Conservation (phyloP, 2,888 invertebrate species). For the Tipula lateralis region DNA sequence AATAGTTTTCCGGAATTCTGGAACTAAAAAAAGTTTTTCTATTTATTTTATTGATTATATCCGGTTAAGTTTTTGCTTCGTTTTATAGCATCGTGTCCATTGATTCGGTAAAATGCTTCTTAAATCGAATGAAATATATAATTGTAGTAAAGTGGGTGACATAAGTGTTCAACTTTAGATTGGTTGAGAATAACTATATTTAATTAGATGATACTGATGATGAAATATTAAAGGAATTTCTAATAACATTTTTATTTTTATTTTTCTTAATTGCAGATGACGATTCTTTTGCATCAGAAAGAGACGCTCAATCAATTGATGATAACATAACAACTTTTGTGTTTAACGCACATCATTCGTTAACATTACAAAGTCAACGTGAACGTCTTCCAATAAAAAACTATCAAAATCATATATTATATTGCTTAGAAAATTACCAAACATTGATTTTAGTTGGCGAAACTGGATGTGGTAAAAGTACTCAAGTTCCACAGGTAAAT, state of each 20-base stretch:
- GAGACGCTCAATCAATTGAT: constrained; percentile 42
- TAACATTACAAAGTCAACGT: constrained; percentile 78
- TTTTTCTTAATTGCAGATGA: constrained; percentile 34
- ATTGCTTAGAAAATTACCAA: constrained; percentile 84
- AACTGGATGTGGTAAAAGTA: constrained; percentile 94
- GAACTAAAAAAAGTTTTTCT: neutral
- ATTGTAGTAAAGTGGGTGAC: neutral
- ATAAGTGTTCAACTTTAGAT: neutral
- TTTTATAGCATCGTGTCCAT: too few relatives aligned
- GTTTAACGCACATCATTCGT: constrained; percentile 78
- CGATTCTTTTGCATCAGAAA: constrained; percentile 38
- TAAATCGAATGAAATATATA: too few relatives aligned
- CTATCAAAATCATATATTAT: constrained; percentile 80
- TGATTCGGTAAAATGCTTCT: too few relatives aligned
- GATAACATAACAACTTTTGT: constrained; percentile 59
- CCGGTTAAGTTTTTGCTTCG: neutral
- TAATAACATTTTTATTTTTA: neutral
- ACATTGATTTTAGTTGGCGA: constrained; percentile 86
- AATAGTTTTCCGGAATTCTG: neutral
- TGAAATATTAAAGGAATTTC: neutral
- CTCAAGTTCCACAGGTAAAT: constrained; percentile 87
- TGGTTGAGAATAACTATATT: neutral
- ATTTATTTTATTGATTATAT: neutral
- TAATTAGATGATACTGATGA: neutral
- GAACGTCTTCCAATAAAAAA: constrained; percentile 83